Evolutionary conservation across 37 sponge, comb jelly and placozoan species (phyloP), one percentile per base, ranked within the genome.

Genomic region (Beroe forskalii): DNA sequence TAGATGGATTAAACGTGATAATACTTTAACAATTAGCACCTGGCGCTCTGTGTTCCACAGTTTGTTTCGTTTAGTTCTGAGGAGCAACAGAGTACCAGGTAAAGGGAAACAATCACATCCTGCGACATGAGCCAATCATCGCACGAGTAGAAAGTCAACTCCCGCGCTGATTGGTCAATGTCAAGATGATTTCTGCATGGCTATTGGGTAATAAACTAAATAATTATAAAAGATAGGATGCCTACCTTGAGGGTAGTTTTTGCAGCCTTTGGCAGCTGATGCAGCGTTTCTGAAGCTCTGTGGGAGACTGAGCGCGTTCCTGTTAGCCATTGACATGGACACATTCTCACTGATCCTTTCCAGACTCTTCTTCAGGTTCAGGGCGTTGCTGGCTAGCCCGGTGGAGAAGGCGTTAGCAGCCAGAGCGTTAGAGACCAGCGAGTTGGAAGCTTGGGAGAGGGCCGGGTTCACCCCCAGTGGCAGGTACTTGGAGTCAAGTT

Each of bases 351-450:
- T 72, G 39, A 72, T 38, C 14, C 75, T 72, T 20, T 72, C 75
- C 35, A 72, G 40, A 30, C 75, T 72, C 40, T 72, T 72, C 31
- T 72, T 72, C 40, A 72, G 8, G 9, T 9, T 17, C 9, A 39
- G 39, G 12, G 38, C 33, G 14, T 19, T 30, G 40, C 39, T 30
- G 14, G 33, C 39, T 35, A 39, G 33, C 9, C 75, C 75, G 39
- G 75, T 72, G 32, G 75, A 72, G 75, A 72, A 72, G 75, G 75
- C 75, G 22, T 72, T 72, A 30, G 30, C 75, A 30, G 75, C 75
- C 1, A 72, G 75, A 39, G 75, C 75, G 40, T 72, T 72, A 8
- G 75, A 72, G 6, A 72, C 75, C 39, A 72, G 75, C 6, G 40
- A 38, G 75, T 37, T 72, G 14, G 40, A 38, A 20, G 75, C 75